phyloP scores from a whole-genome alignment of 2,113 vertebrate species.

The Coturnix japonica region DNA sequence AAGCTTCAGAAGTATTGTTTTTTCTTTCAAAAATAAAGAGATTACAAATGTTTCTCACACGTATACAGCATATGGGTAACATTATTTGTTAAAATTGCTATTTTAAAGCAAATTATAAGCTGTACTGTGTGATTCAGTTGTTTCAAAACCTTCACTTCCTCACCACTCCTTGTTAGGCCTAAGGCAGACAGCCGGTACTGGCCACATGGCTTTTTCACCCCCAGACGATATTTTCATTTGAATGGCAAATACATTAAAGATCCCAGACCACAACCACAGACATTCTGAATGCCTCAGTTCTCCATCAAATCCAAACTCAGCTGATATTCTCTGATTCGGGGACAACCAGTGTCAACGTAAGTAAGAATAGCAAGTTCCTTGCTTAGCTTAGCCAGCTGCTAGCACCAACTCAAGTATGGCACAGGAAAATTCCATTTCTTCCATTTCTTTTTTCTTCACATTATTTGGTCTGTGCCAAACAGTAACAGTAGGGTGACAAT shows the following conservation, averaged over 20 bases:
- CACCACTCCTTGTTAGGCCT: constrained; percentile 3
- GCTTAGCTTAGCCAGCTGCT: not conserved
- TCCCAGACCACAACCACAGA: not conserved
- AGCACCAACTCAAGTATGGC: not conserved
- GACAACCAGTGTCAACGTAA: not conserved
- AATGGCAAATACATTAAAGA: constrained; percentile 7
- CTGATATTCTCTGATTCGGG: not conserved
- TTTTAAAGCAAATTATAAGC: constrained; percentile 1
- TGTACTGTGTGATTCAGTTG: not conserved
- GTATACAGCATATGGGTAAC: not conserved
- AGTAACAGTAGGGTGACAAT: not conserved
- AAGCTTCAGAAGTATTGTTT: not conserved
- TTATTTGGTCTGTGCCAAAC: not conserved
- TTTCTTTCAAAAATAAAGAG: not conserved
- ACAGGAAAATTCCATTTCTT: not conserved
- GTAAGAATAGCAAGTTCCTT: not conserved
- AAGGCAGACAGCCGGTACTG: constrained; percentile 26
- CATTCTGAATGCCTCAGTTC: not conserved
- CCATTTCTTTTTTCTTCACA: fast-evolving
- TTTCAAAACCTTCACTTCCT: constrained; percentile 24
- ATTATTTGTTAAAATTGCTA: not conserved
- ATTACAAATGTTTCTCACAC: not conserved
- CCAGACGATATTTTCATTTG: not conserved
- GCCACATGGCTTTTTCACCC: not conserved
- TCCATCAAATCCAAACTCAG: not conserved